These are phyloP conservation scores for Raja brachyura DNA, from an alignment of 2,113 vertebrate species.

Conservation along the genomic window DNA sequence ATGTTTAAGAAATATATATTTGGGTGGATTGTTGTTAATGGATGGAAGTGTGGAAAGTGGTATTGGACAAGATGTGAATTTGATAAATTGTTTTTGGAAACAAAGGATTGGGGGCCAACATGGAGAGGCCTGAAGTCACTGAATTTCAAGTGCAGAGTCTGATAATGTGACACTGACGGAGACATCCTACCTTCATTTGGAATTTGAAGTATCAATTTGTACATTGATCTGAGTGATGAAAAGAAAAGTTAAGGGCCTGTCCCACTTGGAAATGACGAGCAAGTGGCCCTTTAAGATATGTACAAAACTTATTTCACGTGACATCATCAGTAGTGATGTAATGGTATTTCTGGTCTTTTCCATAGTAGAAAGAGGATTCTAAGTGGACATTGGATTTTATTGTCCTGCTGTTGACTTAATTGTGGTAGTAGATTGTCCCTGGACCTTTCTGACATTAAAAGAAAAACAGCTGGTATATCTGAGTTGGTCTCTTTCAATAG, in stretches of 20 bases:
- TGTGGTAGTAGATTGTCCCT: neutral
- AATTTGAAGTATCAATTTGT: neutral
- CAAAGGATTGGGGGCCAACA: neutral
- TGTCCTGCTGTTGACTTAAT: neutral
- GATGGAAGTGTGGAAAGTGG: neutral
- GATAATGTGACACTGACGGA: neutral
- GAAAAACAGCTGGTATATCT: neutral
- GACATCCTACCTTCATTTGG: neutral
- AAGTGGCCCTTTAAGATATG: neutral
- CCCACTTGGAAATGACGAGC: too few relatives aligned
- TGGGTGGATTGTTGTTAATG: neutral
- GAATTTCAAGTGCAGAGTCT: neutral
- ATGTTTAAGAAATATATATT: neutral
- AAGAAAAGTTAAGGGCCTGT: too few relatives aligned
- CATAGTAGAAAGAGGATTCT: neutral
- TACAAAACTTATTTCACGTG: neutral
- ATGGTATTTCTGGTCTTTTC: slow-evolving; percentile 7
- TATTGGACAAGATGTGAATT: neutral
- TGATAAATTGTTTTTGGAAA: neutral
- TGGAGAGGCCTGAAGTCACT: neutral
- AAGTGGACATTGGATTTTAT: neutral
- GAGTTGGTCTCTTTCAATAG: neutral
- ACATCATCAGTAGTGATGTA: neutral
- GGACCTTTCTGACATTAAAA: neutral
- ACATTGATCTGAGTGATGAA: neutral